phyloP scores from a whole-genome alignment of 1,140 invertebrate genomes.

The Neodiprion pinetum region DNA sequence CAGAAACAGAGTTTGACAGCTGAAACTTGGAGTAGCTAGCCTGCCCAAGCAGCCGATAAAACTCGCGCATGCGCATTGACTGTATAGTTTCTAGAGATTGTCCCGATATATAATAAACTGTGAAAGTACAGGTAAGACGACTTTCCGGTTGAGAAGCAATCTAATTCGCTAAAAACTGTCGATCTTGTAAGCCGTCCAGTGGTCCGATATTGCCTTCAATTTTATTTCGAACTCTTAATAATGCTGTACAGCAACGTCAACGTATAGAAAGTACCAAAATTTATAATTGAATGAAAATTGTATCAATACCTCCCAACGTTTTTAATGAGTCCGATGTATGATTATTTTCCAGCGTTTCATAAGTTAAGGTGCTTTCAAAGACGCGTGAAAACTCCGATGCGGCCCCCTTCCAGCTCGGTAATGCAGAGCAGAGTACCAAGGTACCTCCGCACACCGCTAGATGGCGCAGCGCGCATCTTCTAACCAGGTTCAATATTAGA shows the following conservation, averaged over 20 bases:
- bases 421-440: no score
- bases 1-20: no score
- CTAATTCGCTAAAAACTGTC: not conserved
- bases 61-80: no score
- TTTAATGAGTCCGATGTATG: not conserved
- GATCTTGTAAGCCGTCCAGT: not conserved
- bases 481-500: no score
- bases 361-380: not conserved
- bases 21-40: no score
- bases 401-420: no score
- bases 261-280: not conserved
- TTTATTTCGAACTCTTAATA: not conserved
- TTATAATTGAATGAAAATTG: not conserved
- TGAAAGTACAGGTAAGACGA: not conserved
- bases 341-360: not conserved
- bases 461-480: no score
- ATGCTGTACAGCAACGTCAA: not conserved
- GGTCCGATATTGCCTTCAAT: not conserved
- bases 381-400: no score
- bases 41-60: no score
- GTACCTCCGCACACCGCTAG: no score
- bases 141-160: not conserved
- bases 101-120: not conserved
- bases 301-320: not conserved
- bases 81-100: no score